Evolutionary conservation across 1,140 invertebrate species (phyloP).

Genomic region (Pteromalus puparum): DNA sequence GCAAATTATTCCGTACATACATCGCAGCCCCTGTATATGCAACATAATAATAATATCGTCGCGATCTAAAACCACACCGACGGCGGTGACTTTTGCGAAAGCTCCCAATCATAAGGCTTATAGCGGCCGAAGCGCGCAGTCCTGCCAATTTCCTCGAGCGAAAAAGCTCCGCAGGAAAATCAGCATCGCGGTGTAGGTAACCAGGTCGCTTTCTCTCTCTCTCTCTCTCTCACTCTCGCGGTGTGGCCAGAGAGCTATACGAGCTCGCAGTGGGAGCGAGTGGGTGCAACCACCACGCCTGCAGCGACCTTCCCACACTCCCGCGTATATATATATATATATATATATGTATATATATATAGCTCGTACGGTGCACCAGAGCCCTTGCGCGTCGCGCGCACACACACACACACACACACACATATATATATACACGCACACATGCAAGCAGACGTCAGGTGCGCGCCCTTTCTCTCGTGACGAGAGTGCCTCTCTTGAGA

Average conservation of each 20-base stretch:
- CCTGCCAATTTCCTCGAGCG: background rate
- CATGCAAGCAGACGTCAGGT: background rate
- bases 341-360: too few relatives aligned
- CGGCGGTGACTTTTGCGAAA: too few relatives aligned
- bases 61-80: too few relatives aligned
- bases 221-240: background rate
- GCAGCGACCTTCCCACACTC: background rate
- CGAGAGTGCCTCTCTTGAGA: background rate
- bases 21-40: too few relatives aligned
- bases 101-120: background rate
- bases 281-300: slow-evolving; percentile 33
- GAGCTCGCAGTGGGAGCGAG: background rate
- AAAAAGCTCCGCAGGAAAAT: background rate
- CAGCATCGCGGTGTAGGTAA: slow-evolving; percentile 5
- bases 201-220: background rate
- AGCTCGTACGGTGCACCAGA: background rate
- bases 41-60: too few relatives aligned
- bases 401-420: background rate
- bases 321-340: too few relatives aligned
- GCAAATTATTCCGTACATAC: too few relatives aligned
- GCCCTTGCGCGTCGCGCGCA: background rate
- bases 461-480: background rate
- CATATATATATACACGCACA: too few relatives aligned
- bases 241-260: background rate
- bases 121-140: background rate